Base-by-base conservation (phyloP, 2,113 vertebrate genomes). In the Physeter macrocephalus region DNA sequence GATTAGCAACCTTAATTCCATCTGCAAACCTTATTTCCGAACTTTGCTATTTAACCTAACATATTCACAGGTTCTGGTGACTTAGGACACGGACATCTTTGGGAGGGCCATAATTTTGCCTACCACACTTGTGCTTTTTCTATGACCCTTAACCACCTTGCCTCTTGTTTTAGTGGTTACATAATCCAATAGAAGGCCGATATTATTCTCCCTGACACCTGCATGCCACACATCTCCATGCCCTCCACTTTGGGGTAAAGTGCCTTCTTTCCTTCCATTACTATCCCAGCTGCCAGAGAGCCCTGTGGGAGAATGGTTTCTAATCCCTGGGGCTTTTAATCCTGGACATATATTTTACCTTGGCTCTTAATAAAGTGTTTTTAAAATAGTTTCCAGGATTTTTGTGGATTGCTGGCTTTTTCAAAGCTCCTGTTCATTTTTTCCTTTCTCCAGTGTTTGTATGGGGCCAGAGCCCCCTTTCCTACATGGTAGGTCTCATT, bases 1-100 rank as follows among this genome's bases (percentile, higher is more conserved):
- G 54, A 83, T 88, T 74, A 57, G 85, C n/a, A 90, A 62, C 81
- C 36, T 77, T 77, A 80, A 82, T 89, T 71, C 46, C 41, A 78
- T 25, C 89, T 62, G 27, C 21, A 90, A 93, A 72, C 23, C n/a
- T 59, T 54, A 64, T 5, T 77, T 43, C 74, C 8, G 10, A 77
- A 85, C 39, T 92, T 96, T 95, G 54, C 39, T 23, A n/a, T 83
- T 74, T 90, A 92, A 90, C 41, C 46, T 62, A 94, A 95, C 39
- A 54, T 23, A 34, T 21, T 93, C 49, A 43, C 49, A 36, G 27
- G 25, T 90, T 93, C 85, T 6, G 4, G 66, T 14, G 81, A 62
- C 67, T 95, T 62, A 86, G 77, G 62, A 31, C 8, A 7, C 14
- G 6, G 57, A n/a, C 11, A 12, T 74, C 17, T 71, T 90, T 36